These are phyloP conservation scores for Pocillopora damicornis DNA, from an alignment of 64 coral and sea anemone genomes.

Conservation along the genomic window DNA sequence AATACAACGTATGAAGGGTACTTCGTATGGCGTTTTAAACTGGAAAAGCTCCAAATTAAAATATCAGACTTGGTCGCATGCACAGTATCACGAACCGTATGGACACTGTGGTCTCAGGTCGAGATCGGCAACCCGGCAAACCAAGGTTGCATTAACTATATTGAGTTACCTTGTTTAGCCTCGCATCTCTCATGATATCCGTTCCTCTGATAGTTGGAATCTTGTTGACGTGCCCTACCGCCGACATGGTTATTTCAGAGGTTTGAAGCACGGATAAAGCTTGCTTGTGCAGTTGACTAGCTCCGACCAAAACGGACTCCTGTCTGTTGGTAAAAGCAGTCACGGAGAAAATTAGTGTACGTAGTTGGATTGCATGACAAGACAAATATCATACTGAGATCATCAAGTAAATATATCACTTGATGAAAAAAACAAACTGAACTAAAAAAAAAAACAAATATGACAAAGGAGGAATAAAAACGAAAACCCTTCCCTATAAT, in stretches of 20 bases:
- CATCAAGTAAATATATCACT: too few relatives aligned
- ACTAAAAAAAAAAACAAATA: not conserved
- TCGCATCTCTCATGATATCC: slow-evolving; percentile 74
- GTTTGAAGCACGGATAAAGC: slow-evolving; percentile 8
- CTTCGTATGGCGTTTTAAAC: too few relatives aligned
- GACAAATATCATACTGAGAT: not conserved
- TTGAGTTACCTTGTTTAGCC: slow-evolving; percentile 70
- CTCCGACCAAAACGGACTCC: not conserved
- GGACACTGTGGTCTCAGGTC: not conserved
- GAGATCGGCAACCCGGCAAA: not conserved
- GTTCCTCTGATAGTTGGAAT: slow-evolving; percentile 88
- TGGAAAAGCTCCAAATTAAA: too few relatives aligned
- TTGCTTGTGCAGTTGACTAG: not conserved
- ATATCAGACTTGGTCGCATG: too few relatives aligned
- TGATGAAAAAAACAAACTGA: not conserved
- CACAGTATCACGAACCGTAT: not conserved
- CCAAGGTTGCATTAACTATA: not conserved
- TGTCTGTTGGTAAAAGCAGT: slow-evolving; percentile 1
- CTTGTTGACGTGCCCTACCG: slow-evolving; percentile 66
- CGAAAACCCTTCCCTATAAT: too few relatives aligned
- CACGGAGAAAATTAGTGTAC: slow-evolving; percentile 16
- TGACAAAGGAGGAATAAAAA: not conserved
- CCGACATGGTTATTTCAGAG: slow-evolving; percentile 53
- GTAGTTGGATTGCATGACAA: slow-evolving; percentile 13
- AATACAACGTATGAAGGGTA: too few relatives aligned